Evolutionary conservation across 2,888 invertebrate genomes (phyloP).

Genomic region (Harpagoxenus sublaevis): DNA sequence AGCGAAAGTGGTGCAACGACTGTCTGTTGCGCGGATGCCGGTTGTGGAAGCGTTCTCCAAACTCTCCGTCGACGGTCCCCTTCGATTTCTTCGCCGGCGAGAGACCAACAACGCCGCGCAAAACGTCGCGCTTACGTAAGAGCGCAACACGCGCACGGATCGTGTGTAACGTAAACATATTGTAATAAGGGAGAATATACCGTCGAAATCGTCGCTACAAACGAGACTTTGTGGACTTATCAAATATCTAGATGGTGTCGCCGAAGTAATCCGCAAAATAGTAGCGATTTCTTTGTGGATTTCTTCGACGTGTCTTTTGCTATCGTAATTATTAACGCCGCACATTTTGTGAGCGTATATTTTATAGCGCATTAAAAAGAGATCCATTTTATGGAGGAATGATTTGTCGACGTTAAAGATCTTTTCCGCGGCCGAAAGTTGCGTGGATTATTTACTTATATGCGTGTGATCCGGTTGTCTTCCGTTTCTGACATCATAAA

Average conservation of each 20-base stretch:
- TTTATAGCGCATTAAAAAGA: not conserved
- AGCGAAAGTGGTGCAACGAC: constrained; percentile 35
- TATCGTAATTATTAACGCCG: not conserved
- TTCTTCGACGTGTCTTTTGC: not conserved
- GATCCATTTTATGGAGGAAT: not conserved
- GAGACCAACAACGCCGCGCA: not conserved
- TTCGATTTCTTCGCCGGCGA: not conserved
- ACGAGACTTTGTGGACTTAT: not conserved
- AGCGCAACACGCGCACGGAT: not conserved
- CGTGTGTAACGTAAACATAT: constrained; percentile 19
- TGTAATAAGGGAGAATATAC: constrained; percentile 13
- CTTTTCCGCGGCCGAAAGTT: not conserved
- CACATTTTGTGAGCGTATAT: not conserved
- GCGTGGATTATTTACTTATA: not conserved
- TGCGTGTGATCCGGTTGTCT: not conserved
- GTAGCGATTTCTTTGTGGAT: not conserved
- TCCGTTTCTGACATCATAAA: not conserved
- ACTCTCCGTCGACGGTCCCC: not conserved
- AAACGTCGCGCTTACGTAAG: constrained; percentile 12
- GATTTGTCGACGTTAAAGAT: not conserved
- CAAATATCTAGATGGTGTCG: not conserved
- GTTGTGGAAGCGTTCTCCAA: constrained; percentile 15
- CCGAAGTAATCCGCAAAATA: not conserved
- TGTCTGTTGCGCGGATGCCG: constrained; percentile 7
- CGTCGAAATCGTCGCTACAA: not conserved